A percentile compares a stretch with the other conserved stretches of the same genome.
Evolutionary conservation across 2,888 invertebrate species (phyloP).

Genomic region (Alitta virens): DNA sequence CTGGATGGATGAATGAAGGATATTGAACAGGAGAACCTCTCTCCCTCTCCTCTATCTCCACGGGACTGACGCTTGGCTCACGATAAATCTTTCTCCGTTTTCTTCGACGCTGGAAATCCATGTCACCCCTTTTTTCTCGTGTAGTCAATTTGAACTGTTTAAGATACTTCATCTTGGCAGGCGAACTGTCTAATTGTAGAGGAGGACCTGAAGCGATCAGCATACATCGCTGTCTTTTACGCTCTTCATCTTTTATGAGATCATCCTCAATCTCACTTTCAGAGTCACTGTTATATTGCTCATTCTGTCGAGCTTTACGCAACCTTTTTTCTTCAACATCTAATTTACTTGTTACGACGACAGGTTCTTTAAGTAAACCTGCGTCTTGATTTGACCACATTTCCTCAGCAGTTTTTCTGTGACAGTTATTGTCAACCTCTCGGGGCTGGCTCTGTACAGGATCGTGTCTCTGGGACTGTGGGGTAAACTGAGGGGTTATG

Average conservation of each 20-base stretch:
- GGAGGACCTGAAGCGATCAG: conserved; percentile 48
- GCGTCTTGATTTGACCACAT: no score
- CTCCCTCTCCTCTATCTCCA: conserved; percentile 30
- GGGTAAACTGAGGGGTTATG: no score
- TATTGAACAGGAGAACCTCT: background rate
- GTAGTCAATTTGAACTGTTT: conserved; percentile 44
- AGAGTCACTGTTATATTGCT: conserved; percentile 36
- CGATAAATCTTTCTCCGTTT: conserved; percentile 39
- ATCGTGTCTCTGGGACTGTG: background rate
- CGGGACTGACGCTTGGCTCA: conserved; percentile 43
- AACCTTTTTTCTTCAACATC: conserved; percentile 48
- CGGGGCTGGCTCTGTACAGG: conserved; percentile 5
- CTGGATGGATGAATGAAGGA: conserved; percentile 20
- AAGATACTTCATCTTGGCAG: conserved; percentile 43
- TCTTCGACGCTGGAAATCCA: conserved; percentile 40
- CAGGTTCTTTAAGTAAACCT: no score
- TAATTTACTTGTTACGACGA: conserved; percentile 39
- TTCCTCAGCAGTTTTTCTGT: no score
- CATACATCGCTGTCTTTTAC: conserved; percentile 29
- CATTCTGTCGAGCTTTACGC: conserved; percentile 35
- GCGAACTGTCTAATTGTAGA: conserved; percentile 40
- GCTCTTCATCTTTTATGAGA: conserved; percentile 4
- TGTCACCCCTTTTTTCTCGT: conserved; percentile 42
- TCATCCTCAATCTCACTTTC: conserved; percentile 38
- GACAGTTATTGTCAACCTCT: no score